Percentiles rank a stretch among this genome's conserved stretches.
Conservation (phyloP, 2,797 vertebrate genomes). For the Girardinus metallicus region DNA sequence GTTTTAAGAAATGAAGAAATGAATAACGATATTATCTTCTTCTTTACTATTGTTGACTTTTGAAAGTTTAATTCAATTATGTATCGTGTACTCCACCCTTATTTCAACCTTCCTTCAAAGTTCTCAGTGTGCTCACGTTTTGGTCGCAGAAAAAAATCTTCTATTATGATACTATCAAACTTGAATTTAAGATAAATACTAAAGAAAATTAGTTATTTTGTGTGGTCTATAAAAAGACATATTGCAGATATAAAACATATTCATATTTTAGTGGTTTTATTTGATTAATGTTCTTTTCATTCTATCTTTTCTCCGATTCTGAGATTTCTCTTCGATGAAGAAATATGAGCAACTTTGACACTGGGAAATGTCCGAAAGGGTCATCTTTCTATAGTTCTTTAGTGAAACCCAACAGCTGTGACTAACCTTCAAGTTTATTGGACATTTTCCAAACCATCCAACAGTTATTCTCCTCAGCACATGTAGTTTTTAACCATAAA, state of each 20-base stretch:
- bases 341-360: not conserved
- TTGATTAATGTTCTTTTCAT: not conserved
- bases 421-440: too few relatives aligned
- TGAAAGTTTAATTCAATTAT: not conserved
- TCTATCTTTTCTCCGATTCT: not conserved
- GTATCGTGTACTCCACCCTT: too few relatives aligned
- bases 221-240: not conserved
- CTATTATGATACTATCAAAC: too few relatives aligned
- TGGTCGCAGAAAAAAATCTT: too few relatives aligned
- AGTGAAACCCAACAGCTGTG: too few relatives aligned
- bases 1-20: not conserved
- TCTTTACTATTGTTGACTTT: not conserved
- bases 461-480: too few relatives aligned
- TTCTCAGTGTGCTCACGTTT: too few relatives aligned
- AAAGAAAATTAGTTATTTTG: not conserved
- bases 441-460: too few relatives aligned
- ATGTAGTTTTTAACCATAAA: too few relatives aligned
- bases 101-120: too few relatives aligned
- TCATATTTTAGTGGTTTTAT: not conserved
- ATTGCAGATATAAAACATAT: not conserved
- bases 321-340: not conserved
- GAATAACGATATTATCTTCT: not conserved
- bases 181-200: too few relatives aligned
- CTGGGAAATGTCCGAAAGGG: not conserved
- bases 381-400: not conserved